A percentile compares a stretch with the other conserved stretches of the same genome.
Evolutionary conservation across 2,888 invertebrate species (phyloP).

Genomic region (Julus scanicus): DNA sequence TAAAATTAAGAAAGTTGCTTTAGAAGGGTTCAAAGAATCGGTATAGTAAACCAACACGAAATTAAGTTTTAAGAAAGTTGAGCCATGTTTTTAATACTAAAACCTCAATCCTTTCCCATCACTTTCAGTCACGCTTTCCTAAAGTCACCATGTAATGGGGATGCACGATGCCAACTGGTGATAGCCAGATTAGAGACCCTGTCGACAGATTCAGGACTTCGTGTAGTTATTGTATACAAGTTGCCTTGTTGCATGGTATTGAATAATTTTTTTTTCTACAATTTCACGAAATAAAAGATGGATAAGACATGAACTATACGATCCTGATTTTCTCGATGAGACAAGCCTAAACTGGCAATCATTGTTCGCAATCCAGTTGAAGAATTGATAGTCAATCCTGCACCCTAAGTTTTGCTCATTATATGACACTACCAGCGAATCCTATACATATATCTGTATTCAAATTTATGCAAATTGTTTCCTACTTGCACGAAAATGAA

Average conservation of each 20-base stretch:
- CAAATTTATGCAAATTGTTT: conserved; percentile 45
- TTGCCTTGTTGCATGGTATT: background rate
- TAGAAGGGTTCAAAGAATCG: background rate
- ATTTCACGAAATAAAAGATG: conserved; percentile 31
- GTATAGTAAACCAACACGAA: background rate
- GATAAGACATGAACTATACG: background rate
- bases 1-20: background rate
- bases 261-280: background rate
- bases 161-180: background rate
- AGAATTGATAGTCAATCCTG: background rate
- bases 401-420: conserved; percentile 6
- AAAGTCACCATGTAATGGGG: background rate
- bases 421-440: background rate
- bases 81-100: background rate
- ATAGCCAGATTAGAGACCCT: conserved; percentile 31
- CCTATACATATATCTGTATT: background rate
- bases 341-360: conserved; percentile 27
- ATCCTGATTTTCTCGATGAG: conserved; percentile 34
- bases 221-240: background rate
- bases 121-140: conserved; percentile 27
- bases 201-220: conserved; percentile 39
- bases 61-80: conserved; percentile 21
- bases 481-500: conserved; percentile 4
- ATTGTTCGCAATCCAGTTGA: background rate
- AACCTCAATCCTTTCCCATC: background rate